Evolutionary conservation across 2,113 vertebrate genomes (phyloP), one percentile per base, ranked within the genome.

Genomic region (Triplophysa siluroides): DNA sequence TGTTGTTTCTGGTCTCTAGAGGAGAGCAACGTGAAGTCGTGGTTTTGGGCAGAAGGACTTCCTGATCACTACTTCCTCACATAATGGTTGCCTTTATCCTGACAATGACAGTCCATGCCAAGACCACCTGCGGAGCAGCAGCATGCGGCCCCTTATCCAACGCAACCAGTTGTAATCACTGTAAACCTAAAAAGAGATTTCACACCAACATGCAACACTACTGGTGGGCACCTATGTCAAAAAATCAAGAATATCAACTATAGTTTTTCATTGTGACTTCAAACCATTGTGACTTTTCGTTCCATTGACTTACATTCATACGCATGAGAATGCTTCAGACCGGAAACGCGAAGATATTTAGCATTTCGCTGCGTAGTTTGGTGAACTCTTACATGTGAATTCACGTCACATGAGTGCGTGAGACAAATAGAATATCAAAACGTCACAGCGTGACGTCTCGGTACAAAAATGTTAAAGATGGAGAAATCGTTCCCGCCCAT

Each of bases 111-210:
- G 18, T 58, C 43, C 29, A 38, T 78, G 80, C 77, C 80, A 85
- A 61, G 80, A 82, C 83, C 83, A 85, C 80, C 80, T 58, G 43
- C 62, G 65, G 21, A 56, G 72, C 72, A 72, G 64, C 83, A 77
- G 69, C 43, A 54, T 29, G 66, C 24, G 47, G 45, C 78, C 76
- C 73, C 60, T 80, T 61, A 78, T 83, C 79, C 63, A 54, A 83
- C 38, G 21, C 58, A 67, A 81, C 62, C 52, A 80, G 76, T 73
- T 38, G 56, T 65, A 81, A 81, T 78, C 61, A 77, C 26, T 77
- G 45, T 50, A 58, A 78, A 45, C 50, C 3, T 67, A 66, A 72
- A 64, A 52, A 71, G 12, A 67, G n/a, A 62, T 68, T 61, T 21
- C 50, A 29, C 38, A 45, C 65, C 38, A 61, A 47, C 52, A 21